Base-by-base conservation (phyloP, 2,797 vertebrate species). In the Glossophaga mutica region DNA sequence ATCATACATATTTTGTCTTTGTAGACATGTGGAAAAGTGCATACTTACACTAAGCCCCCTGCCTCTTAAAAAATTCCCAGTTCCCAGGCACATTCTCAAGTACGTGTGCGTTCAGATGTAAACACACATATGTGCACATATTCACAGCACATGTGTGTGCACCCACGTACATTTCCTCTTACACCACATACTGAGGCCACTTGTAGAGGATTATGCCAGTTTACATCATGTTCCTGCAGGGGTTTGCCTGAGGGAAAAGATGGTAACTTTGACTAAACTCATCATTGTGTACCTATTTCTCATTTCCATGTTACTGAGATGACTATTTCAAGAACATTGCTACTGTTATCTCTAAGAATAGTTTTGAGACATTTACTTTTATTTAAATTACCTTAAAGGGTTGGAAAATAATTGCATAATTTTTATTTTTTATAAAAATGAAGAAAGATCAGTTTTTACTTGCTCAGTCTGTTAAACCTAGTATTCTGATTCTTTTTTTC, bases 301-400 rank as follows among this genome's bases (percentile, higher is more conserved):
- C 32, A 57, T 91, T 83, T 92, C 50, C 7, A 10, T n/a, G 62
- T 85, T 92, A 57, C 73, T 76, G 50, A 90, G 34, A 42, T 67
- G 70, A 59, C 82, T 85, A 57, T 92, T 92, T 93, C 55, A 86
- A 70, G 77, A 92, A 18, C 57, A 82, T 9, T 70, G 55, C 68
- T 96, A 5, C 39, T 59, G 82, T 52, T 83, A 83, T 26, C 78
- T 92, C 50, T n/a, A 86, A 85, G 52, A 62, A 62, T 29, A 81
- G 42, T 68, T 96, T 95, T 85, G 59, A 57, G 73, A 95, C 94
- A 70, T 52, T 82, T 6, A 39, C 55, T 91, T 81, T 88, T 78
- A 74, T 73, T 86, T 95, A 92, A 94, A 59, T 87, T 92, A 82
- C 44, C 44, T 70, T 86, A 67, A 81, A 84, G 34, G 11, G 55